A percentile compares a stretch with the other conserved stretches of the same genome.
These are phyloP conservation scores for Mus spicilegus DNA, from an alignment of 2,113 vertebrate species.

Conservation along the genomic window DNA sequence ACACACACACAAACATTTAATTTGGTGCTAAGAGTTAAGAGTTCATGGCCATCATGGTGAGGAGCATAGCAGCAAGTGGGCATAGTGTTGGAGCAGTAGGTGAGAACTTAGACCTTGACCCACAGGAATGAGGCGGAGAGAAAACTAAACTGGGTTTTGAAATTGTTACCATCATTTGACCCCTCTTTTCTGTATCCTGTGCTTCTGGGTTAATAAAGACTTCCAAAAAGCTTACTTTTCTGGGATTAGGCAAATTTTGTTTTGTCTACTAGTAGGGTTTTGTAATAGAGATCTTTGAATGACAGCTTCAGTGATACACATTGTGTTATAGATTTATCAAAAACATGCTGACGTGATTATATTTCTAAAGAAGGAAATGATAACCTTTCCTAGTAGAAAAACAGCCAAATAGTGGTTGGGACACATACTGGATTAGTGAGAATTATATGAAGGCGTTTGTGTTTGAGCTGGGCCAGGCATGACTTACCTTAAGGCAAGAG, in stretches of 20 bases:
- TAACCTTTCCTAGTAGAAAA: not conserved
- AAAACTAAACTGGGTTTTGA: not conserved
- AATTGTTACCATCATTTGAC: not conserved
- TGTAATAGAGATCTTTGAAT: not conserved
- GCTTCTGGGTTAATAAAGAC: not conserved
- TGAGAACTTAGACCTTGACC: not conserved
- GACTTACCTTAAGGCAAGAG: not conserved
- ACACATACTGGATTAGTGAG: not conserved
- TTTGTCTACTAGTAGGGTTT: not conserved
- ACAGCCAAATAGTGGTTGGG: not conserved
- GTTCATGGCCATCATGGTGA: not conserved
- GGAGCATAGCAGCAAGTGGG: not conserved
- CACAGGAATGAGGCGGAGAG: not conserved
- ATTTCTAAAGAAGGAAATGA: not conserved
- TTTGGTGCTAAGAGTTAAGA: not conserved
- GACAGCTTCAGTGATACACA: not conserved
- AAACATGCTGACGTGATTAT: not conserved
- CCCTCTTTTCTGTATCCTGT: not conserved
- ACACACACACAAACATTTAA: too few species aligned
- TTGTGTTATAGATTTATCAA: not conserved
- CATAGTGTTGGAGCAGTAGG: not conserved
- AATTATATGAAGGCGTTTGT: slow-evolving; percentile 13
- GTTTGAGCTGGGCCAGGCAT: not conserved
- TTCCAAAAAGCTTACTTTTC: slow-evolving; percentile 13
- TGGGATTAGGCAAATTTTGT: not conserved